A percentile compares a stretch with the other conserved stretches of the same genome.
These are phyloP conservation scores for Lymantria monacha DNA, from an alignment of 2,888 invertebrate genomes.

Conservation along the genomic window DNA sequence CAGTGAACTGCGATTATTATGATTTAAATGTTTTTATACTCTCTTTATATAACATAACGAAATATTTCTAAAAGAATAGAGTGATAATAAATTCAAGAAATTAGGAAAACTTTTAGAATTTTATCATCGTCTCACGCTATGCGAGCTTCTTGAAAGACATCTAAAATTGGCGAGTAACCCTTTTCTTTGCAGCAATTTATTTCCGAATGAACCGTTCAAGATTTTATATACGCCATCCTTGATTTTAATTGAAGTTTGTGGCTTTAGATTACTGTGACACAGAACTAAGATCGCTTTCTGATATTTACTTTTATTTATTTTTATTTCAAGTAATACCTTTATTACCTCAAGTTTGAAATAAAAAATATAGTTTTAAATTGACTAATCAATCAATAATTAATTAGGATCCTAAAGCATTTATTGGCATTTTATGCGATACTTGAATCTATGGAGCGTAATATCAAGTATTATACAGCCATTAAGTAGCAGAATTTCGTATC, in stretches of 20 bases:
- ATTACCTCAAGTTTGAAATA: not conserved
- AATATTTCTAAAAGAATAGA: no score
- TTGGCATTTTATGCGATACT: not conserved
- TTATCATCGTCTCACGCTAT: slow-evolving; percentile 45
- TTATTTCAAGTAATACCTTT: not conserved
- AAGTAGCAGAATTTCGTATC: slow-evolving; percentile 40
- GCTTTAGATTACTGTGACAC: slow-evolving; percentile 6
- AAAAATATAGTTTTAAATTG: no score
- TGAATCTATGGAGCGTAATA: slow-evolving; percentile 24
- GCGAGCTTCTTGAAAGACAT: slow-evolving; percentile 46
- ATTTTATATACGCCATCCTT: slow-evolving; percentile 30
- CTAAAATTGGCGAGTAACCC: slow-evolving; percentile 51
- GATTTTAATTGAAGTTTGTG: slow-evolving; percentile 41
- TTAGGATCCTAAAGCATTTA: no score
- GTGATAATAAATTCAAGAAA: slow-evolving; percentile 44
- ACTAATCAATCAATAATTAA: no score
- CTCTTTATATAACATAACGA: no score
- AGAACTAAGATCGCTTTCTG: slow-evolving; percentile 13
- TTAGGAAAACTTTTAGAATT: slow-evolving; percentile 47
- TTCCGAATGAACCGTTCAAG: slow-evolving; percentile 41
- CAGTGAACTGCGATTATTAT: no score
- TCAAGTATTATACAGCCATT: slow-evolving; percentile 29
- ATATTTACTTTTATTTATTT: no score
- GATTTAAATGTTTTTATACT: no score
- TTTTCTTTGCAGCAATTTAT: slow-evolving; percentile 50